These are phyloP conservation scores for Gadus chalcogrammus DNA, from an alignment of 2,113 vertebrate genomes.

Conservation along the genomic window DNA sequence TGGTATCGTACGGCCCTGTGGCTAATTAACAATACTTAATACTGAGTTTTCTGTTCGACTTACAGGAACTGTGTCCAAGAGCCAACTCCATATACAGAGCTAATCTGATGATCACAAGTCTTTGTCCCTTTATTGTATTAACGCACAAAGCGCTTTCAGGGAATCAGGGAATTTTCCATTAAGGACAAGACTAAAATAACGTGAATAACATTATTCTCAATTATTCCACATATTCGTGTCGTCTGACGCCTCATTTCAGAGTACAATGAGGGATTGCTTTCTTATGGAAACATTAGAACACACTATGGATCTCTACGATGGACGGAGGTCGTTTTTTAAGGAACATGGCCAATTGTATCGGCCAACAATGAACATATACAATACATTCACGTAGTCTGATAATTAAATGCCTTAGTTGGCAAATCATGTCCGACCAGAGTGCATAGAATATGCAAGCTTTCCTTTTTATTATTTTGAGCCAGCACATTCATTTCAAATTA, in stretches of 20 bases:
- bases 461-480: constrained; percentile 4
- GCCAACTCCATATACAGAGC: background rate
- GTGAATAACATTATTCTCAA: constrained; percentile 7
- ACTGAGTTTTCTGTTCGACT: background rate
- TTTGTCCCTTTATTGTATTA: background rate
- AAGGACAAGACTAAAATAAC: background rate
- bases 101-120: constrained; percentile 1
- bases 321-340: constrained; percentile 29
- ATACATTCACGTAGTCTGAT: constrained; percentile 30
- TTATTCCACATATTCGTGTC: constrained; percentile 10
- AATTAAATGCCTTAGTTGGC: constrained; percentile 40
- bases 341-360: constrained; percentile 21
- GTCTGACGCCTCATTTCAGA: constrained; percentile 1
- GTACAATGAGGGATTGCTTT: background rate
- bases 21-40: too few relatives aligned
- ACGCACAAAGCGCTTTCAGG: background rate
- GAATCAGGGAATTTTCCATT: background rate
- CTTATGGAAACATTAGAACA: background rate
- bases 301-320: background rate
- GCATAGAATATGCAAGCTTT: constrained; percentile 25
- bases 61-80: background rate
- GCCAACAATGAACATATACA: constrained; percentile 18
- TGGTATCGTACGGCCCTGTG: too few relatives aligned
- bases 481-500: constrained; percentile 8
- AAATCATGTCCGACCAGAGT: constrained; percentile 16